phyloP scores from a whole-genome alignment of 1,140 invertebrate species.

The Pteromalus puparum region DNA sequence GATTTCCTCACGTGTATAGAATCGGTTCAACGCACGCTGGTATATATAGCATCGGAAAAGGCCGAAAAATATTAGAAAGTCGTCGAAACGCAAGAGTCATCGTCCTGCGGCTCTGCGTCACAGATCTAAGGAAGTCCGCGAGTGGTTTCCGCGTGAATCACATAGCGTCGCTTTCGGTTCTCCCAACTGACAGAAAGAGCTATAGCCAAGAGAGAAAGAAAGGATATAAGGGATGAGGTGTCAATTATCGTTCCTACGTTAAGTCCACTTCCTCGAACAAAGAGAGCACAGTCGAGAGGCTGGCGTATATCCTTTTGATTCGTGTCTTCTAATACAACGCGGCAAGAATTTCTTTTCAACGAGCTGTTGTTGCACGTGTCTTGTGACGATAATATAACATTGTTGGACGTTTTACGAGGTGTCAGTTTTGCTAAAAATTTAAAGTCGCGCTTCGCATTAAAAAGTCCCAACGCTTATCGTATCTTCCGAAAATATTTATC shows the following conservation, averaged over 20 bases:
- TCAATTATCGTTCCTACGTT: slow-evolving; percentile 28
- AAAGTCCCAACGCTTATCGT: neutral
- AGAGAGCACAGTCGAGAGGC: neutral
- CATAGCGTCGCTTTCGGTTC: neutral
- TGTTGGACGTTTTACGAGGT: no score
- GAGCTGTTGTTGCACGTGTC: no score
- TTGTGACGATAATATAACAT: no score
- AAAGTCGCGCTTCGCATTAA: no score
- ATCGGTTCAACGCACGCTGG: no score
- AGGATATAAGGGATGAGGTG: slow-evolving; percentile 5
- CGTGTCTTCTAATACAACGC: no score
- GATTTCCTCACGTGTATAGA: neutral
- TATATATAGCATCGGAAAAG: neutral
- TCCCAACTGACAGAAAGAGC: neutral
- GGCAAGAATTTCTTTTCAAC: no score
- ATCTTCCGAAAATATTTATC: slow-evolving; percentile 36
- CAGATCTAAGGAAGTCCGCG: no score
- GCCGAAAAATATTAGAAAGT: neutral
- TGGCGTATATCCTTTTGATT: neutral
- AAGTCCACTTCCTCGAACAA: neutral
- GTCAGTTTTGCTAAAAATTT: no score
- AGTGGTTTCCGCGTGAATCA: neutral
- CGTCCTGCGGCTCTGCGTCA: neutral
- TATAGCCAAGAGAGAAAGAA: neutral
- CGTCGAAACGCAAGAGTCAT: neutral